Evolutionary conservation across 2,797 vertebrate species (phyloP).

Genomic region (Acomys russatus): DNA sequence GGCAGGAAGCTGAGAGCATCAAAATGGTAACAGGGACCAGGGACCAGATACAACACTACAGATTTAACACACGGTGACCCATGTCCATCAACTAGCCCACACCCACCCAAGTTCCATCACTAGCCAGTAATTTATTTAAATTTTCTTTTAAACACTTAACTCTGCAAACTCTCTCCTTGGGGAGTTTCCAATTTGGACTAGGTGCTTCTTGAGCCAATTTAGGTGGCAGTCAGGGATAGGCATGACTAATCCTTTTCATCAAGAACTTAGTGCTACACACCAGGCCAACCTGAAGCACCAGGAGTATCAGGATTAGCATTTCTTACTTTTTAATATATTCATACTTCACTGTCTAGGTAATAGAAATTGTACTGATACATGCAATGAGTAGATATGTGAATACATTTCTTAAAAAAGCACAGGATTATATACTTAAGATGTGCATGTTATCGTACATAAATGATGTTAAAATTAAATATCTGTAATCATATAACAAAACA

Average conservation of each 20-base stretch:
- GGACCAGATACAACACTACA: not conserved
- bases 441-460: not conserved
- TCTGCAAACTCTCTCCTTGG: not conserved
- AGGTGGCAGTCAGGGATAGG: not conserved
- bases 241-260: not conserved
- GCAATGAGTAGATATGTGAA: not conserved
- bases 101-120: not conserved
- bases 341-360: conserved; percentile 1
- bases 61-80: not conserved
- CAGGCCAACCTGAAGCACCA: not conserved
- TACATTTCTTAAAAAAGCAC: not conserved
- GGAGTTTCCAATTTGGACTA: not conserved
- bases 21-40: not conserved
- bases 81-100: not conserved
- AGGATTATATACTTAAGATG: not conserved
- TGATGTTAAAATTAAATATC: not conserved
- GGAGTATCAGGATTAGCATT: not conserved
- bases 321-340: not conserved
- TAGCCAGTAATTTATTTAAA: not conserved
- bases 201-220: not conserved
- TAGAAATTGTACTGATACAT: not conserved
- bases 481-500: not conserved
- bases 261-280: not conserved
- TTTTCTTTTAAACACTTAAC: no score
- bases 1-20: not conserved